A percentile compares a stretch with the other conserved stretches of the same genome.
phyloP scores from a whole-genome alignment of 2,888 invertebrate species.

The Agriopis aurantiaria region DNA sequence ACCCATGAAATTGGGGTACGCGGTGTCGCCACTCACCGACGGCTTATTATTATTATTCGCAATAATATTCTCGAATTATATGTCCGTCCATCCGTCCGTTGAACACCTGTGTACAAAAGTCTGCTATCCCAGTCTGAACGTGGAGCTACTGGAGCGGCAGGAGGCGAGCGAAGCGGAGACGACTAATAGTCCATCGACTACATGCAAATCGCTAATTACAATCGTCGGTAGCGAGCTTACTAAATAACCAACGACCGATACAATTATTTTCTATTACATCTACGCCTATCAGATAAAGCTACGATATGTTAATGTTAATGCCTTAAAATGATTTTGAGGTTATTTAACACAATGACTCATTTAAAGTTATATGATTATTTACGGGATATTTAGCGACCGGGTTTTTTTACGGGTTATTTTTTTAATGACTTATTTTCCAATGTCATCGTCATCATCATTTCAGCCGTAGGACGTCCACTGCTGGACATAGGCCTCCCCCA shows the following conservation, averaged over 20 bases:
- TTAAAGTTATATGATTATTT: too few relatives aligned
- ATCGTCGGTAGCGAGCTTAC: slow-evolving; percentile 59
- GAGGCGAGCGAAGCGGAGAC: slow-evolving; percentile 64
- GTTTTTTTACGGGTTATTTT: too few relatives aligned
- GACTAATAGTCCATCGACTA: slow-evolving; percentile 76
- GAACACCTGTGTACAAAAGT: neutral
- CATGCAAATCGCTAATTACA: slow-evolving; percentile 78
- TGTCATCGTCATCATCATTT: too few relatives aligned
- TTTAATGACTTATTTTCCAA: too few relatives aligned
- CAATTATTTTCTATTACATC: slow-evolving; percentile 58
- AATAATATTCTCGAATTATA: too few relatives aligned
- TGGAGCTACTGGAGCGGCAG: slow-evolving; percentile 43
- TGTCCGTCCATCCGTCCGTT: too few relatives aligned
- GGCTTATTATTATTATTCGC: too few relatives aligned
- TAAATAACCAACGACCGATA: slow-evolving; percentile 65
- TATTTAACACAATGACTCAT: neutral
- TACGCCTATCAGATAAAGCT: slow-evolving; percentile 22
- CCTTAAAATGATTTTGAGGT: neutral
- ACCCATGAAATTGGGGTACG: too few relatives aligned
- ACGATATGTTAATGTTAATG: slow-evolving; percentile 30
- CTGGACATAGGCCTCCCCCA: too few relatives aligned
- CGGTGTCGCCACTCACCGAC: too few relatives aligned
- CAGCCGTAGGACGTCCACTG: too few relatives aligned
- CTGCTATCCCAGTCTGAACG: slow-evolving; percentile 29
- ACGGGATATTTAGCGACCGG: too few relatives aligned